A percentile compares a stretch with the other conserved stretches of the same genome.
Conservation (phyloP, 2,888 invertebrate genomes). For the Ethmia dodecea region DNA sequence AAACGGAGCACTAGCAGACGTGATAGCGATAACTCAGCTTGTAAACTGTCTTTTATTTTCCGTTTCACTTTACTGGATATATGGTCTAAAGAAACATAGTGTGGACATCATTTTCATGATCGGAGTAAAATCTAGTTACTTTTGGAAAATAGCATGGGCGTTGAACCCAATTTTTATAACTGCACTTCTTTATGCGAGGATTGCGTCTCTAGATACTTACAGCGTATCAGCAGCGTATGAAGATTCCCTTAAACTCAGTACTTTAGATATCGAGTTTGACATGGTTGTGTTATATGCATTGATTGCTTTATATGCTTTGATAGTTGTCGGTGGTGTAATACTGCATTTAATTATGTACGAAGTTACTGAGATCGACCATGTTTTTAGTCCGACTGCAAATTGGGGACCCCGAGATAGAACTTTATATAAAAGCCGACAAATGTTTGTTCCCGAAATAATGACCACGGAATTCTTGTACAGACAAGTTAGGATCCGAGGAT, state of each 20-base stretch:
- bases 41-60: constrained; percentile 48
- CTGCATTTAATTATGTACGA: constrained; percentile 32
- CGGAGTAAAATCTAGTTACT: constrained; percentile 57
- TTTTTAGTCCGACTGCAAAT: constrained; percentile 33
- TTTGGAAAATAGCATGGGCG: constrained; percentile 54
- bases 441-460: constrained; percentile 72
- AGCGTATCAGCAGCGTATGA: too few relatives aligned
- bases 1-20: constrained; percentile 38
- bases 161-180: constrained; percentile 44
- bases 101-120: constrained; percentile 67
- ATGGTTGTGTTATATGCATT: constrained; percentile 36
- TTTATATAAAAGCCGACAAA: constrained; percentile 57
- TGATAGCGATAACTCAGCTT: constrained; percentile 46
- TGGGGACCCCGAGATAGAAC: constrained; percentile 60
- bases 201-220: neutral
- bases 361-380: constrained; percentile 18
- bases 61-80: constrained; percentile 57
- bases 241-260: too few relatives aligned
- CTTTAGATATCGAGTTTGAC: constrained; percentile 28
- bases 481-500: constrained; percentile 60
- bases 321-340: constrained; percentile 36
- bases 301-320: constrained; percentile 33
- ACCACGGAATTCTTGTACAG: constrained; percentile 68
- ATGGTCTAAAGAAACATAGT: constrained; percentile 53
- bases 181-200: constrained; percentile 25